Conservation (phyloP, 2,113 vertebrate genomes). For the Triplophysa tibetana region DNA sequence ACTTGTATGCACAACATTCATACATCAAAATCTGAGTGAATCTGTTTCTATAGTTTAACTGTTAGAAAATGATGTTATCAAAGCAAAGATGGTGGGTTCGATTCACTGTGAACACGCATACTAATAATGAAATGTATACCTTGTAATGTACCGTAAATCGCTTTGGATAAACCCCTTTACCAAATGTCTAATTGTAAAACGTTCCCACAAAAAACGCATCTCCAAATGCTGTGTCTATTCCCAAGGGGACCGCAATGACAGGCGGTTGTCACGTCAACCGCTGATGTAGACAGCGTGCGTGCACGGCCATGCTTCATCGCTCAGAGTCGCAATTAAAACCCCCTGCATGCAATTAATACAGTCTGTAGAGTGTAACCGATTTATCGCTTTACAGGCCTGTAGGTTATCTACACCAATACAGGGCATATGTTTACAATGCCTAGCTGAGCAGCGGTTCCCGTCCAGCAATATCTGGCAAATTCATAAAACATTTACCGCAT, state of each 20-base stretch:
- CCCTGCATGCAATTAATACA: constrained; percentile 55
- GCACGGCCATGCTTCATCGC: constrained; percentile 46
- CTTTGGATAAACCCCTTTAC: too few species aligned
- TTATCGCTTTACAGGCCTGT: constrained; percentile 26
- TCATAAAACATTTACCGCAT: constrained; percentile 16
- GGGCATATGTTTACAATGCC: constrained; percentile 33
- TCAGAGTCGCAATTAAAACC: constrained; percentile 48
- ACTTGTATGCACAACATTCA: constrained; percentile 47
- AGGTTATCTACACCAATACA: constrained; percentile 43
- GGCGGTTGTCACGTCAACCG: constrained; percentile 70
- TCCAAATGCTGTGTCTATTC: constrained; percentile 45
- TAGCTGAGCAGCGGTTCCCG: constrained; percentile 11
- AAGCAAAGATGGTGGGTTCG: too few species aligned
- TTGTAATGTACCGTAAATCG: too few species aligned
- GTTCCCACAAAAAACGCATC: neutral
- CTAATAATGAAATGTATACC: too few species aligned
- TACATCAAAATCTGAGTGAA: neutral
- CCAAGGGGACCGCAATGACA: constrained; percentile 62
- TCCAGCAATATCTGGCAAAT: constrained; percentile 4
- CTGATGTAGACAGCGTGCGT: constrained; percentile 60
- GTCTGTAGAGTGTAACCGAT: constrained; percentile 45
- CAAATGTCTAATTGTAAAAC: too few species aligned
- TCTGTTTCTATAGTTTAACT: too few species aligned
- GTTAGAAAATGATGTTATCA: too few species aligned
- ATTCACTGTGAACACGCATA: too few species aligned